Base-by-base conservation (phyloP, 2,888 invertebrate species). In the Cyclophora albipunctata region DNA sequence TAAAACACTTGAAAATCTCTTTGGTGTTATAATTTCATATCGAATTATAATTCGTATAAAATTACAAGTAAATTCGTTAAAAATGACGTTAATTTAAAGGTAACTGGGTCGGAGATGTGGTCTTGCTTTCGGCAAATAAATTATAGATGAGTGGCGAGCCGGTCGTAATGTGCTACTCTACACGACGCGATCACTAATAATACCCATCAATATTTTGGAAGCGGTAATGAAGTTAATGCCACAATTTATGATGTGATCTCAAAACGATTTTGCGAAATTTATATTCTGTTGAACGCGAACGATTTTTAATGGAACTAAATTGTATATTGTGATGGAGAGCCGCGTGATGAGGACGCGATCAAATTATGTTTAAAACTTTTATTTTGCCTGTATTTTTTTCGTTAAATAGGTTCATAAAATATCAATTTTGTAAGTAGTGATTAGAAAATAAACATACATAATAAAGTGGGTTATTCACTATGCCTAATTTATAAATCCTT, bases 261-360 rank as follows among this genome's bases (percentile, higher is more conserved):
- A 59, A 58, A 64, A 66, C 73, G 73, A 79, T 78, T 78, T 77
- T 55, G 75, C 71, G 42, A 73, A 75, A 78, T 78, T 78, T 77
- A 78, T 78, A 69, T 64, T 63, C 64, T 67, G 68, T 66, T 64
- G 71, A 66, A 59, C 62, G 64, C 67, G 68, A 67, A 75, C 62
- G 69, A 57, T 69, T 71, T 76, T 71, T 71, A 69, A 72, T 71
- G 65, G 50, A 52, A 47, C 51, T 59, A 63, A 59, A 63, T 57
- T 61, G 61, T 61, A 58, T 53, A 56, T 56, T 57, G 49, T 46
- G 50, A 47, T 34, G 47, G 37, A 5, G 37, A 37, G 5, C 5
- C 5, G 5, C 37, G 49, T 45, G 48, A 56, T 45, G 48, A 47
- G 45, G 49, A 46, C 42, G 40, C 43, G 40, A 5, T 45, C 42